Conservation (phyloP, 2,113 vertebrate genomes). For the Octodon degus region DNA sequence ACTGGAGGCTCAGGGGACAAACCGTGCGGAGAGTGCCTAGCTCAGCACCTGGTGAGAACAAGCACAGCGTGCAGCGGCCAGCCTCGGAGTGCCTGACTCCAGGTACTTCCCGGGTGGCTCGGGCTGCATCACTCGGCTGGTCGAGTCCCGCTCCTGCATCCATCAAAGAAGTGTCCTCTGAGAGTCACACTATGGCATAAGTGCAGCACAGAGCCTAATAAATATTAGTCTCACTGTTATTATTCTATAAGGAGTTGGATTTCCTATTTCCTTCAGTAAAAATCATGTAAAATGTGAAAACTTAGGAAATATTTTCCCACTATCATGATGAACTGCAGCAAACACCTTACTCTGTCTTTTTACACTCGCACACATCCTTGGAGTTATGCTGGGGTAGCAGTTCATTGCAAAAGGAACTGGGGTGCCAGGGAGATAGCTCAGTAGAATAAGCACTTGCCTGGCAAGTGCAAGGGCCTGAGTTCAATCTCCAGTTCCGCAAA, state of each 20-base stretch:
- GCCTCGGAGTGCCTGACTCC: neutral
- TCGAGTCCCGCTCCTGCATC: neutral
- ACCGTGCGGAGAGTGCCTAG: neutral
- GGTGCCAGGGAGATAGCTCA: too few relatives aligned
- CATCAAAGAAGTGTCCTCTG: slow-evolving; percentile 5
- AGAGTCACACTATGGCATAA: neutral
- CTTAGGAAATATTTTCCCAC: neutral
- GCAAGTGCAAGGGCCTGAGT: too few relatives aligned
- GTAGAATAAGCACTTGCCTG: too few relatives aligned
- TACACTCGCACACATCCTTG: neutral
- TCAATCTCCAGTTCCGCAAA: too few relatives aligned
- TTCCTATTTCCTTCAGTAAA: neutral
- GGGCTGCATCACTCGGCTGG: neutral
- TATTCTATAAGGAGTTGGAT: neutral
- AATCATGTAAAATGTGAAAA: slow-evolving; percentile 17
- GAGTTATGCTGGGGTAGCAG: neutral
- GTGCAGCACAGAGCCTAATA: neutral
- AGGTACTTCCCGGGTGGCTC: neutral
- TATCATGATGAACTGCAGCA: neutral
- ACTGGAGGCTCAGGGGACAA: neutral
- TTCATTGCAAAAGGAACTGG: neutral
- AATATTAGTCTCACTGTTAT: neutral
- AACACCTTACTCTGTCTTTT: neutral
- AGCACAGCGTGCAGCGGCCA: neutral
- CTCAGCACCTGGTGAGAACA: neutral